Evolutionary conservation across 2,113 vertebrate genomes (phyloP).

Genomic region (Pelecanus crispus): DNA sequence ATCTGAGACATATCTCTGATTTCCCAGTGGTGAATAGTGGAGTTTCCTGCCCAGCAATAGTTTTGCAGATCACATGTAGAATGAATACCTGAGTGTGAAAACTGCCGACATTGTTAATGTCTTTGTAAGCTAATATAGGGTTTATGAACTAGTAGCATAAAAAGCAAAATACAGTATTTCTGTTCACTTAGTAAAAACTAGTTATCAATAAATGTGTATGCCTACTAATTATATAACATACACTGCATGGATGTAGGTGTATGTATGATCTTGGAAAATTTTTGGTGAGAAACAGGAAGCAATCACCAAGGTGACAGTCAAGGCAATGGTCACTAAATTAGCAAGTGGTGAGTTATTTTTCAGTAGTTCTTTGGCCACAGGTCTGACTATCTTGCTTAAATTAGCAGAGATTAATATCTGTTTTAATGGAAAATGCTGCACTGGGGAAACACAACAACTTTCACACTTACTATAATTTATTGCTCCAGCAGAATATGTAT

Average conservation of each 20-base stretch:
- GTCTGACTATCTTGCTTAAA: constrained; percentile 65
- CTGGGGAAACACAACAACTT: constrained; percentile 80
- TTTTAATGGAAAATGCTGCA: constrained; percentile 61
- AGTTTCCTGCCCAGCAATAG: constrained; percentile 68
- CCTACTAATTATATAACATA: constrained; percentile 50
- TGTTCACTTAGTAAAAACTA: constrained; percentile 30
- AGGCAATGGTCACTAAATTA: constrained; percentile 65
- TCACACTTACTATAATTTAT: constrained; percentile 82
- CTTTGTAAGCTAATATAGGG: neutral
- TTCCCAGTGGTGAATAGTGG: constrained; percentile 81
- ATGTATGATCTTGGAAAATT: constrained; percentile 62
- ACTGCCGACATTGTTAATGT: constrained; percentile 63
- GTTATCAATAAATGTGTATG: constrained; percentile 10
- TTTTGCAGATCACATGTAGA: constrained; percentile 65
- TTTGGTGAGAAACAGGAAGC: constrained; percentile 40
- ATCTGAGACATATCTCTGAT: constrained; percentile 80
- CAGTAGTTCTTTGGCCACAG: constrained; percentile 51
- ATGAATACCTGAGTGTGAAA: constrained; percentile 78
- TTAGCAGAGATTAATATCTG: constrained; percentile 62
- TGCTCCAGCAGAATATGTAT: constrained; percentile 67
- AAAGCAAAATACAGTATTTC: neutral
- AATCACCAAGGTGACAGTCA: constrained; percentile 59
- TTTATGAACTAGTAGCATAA: neutral
- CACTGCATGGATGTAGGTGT: constrained; percentile 53
- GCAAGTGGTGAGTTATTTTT: constrained; percentile 61